Base-by-base conservation (phyloP, 2,113 vertebrate species). In the Cynopterus brachyotis region DNA sequence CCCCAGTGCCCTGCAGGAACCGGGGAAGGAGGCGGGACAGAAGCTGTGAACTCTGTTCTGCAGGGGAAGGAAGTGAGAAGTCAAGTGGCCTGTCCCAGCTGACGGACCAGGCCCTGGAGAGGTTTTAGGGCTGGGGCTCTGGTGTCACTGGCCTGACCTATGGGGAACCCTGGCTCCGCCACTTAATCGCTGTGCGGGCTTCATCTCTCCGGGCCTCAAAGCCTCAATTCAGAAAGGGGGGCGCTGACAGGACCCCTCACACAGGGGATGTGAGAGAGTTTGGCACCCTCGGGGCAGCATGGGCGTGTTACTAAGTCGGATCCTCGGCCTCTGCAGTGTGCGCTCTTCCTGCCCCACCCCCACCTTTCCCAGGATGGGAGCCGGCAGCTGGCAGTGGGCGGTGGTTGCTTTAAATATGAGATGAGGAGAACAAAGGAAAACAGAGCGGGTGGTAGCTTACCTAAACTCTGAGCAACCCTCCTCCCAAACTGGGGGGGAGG, bases 341-440 rank as follows among this genome's bases (percentile, higher is more conserved):
- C 30, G 22, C 32, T 35, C 50, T 6, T n/a, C 40, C 42, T 24
- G 32, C 35, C 26, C 8, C 15, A 28, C 26, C 45, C 0, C 9
- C n/a, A 30, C 79, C 93, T 81, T 95, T 80, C 87, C 53, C 69
- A 87, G 95, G 96, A 90, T 2, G 76, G 79, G 40, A 79, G 96
- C 12, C 37, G 40, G 96, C 96, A 98, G 96, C 96, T 96, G 97
- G 94, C 79, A 16, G 96, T 94, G 96, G 97, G 97, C 94, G 97
- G 97, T 16, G 96, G 97, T 32, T 95, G 82, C 96, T 89, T 97
- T 97, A 98, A 97, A 98, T 97, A 96, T 0, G 5, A 47, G 67
- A 79, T 13, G 70, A 78, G 55, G 75, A 81, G 96, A 94, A 97
- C 96, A 97, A 95, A 76, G 94, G 94, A 76, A 97, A 95, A 75